These are phyloP conservation scores for Acanthiza pusilla DNA, from an alignment of 2,797 vertebrate species.

Conservation along the genomic window DNA sequence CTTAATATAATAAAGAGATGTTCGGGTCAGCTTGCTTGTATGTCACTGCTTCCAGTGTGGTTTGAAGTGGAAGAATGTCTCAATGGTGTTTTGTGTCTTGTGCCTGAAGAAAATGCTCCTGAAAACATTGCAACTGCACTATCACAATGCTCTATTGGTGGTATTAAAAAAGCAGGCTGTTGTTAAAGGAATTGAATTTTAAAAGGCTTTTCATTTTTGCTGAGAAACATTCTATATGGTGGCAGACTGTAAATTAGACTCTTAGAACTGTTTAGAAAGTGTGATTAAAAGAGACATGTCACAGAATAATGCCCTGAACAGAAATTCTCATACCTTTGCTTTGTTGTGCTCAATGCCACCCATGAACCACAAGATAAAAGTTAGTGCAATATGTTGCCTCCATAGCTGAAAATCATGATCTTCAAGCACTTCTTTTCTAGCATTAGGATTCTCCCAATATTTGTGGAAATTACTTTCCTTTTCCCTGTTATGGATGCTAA, in stretches of 20 bases:
- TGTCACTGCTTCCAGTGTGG: not conserved
- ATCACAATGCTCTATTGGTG: not conserved
- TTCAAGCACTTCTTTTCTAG: not conserved
- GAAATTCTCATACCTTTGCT: not conserved
- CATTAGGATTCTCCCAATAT: not conserved
- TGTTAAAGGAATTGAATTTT: not conserved
- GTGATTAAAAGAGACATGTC: not conserved
- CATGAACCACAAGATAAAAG: not conserved
- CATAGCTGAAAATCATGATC: not conserved
- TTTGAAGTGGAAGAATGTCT: not conserved
- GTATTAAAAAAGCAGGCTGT: not conserved
- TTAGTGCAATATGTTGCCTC: not conserved
- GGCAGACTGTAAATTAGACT: not conserved
- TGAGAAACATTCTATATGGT: not conserved
- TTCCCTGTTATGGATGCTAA: not conserved
- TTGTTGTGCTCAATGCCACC: not conserved
- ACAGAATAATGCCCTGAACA: not conserved
- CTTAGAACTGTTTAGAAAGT: not conserved
- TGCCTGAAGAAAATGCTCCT: not conserved
- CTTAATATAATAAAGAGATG: not conserved
- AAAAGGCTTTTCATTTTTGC: not conserved
- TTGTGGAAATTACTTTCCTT: not conserved
- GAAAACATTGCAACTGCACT: not conserved
- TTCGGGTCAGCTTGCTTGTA: not conserved
- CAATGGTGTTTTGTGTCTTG: not conserved